phyloP scores from a whole-genome alignment of 2,888 invertebrate genomes.

The Agrenia bidenticulata region DNA sequence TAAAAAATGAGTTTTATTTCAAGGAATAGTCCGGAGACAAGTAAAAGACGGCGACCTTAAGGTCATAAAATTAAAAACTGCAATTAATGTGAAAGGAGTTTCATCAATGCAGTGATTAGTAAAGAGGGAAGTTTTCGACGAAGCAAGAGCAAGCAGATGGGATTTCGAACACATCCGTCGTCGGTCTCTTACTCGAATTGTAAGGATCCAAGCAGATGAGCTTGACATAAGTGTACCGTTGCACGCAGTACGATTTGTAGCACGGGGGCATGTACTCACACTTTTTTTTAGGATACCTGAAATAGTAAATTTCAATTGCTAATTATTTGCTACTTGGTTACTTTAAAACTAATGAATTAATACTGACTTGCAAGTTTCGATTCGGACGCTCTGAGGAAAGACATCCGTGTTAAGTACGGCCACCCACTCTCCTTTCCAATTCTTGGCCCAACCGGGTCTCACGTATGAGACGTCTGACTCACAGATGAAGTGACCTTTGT shows the following conservation, averaged over 20 bases:
- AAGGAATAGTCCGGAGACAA: too few species aligned
- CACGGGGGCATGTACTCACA: slow-evolving; percentile 55
- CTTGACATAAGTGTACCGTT: slow-evolving; percentile 54
- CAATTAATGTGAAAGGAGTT: too few species aligned
- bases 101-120: slow-evolving; percentile 42
- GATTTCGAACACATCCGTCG: slow-evolving; percentile 55
- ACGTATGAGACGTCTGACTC: slow-evolving; percentile 55
- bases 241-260: slow-evolving; percentile 54
- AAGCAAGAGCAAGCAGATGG: slow-evolving; percentile 56
- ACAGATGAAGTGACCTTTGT: slow-evolving; percentile 55
- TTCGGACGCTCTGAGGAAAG: slow-evolving; percentile 54
- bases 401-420: slow-evolving; percentile 55
- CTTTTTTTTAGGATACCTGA: slow-evolving; percentile 53
- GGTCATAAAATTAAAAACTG: too few species aligned
- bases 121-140: slow-evolving; percentile 55
- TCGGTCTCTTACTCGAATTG: slow-evolving; percentile 54
- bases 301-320: background rate
- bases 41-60: too few species aligned
- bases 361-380: slow-evolving; percentile 55
- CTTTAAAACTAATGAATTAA: background rate
- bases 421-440: slow-evolving; percentile 55
- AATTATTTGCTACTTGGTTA: background rate
- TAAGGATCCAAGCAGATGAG: slow-evolving; percentile 54
- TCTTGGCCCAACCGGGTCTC: slow-evolving; percentile 55
- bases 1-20: too few species aligned